phyloP scores from a whole-genome alignment of 2,113 vertebrate species.

The Phylloscopus trochilus region DNA sequence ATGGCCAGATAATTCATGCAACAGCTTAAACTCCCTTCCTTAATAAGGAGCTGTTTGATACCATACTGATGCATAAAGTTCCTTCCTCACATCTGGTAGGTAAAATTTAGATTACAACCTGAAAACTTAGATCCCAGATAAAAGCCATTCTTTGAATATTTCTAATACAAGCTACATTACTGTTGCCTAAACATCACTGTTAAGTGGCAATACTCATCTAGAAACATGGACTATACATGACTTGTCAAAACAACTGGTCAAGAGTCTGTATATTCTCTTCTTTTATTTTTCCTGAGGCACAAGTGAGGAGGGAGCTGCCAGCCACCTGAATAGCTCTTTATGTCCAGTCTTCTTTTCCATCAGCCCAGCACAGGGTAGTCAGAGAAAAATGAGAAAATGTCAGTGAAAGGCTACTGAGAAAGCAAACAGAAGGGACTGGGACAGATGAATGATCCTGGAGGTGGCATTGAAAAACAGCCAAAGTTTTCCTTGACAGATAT shows the following conservation, averaged over 20 bases:
- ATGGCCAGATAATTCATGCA: background rate
- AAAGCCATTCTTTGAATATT: background rate
- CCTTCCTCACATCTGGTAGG: background rate
- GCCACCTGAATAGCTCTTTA: background rate
- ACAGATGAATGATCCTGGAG: background rate
- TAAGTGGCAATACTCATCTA: background rate
- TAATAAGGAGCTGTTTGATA: background rate
- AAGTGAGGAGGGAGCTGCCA: background rate
- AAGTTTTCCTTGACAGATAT: background rate
- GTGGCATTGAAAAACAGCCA: background rate
- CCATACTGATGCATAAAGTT: background rate
- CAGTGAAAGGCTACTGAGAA: background rate
- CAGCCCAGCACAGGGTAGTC: background rate
- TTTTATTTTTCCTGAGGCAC: background rate
- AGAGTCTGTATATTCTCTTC: background rate
- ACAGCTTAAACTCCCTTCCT: background rate
- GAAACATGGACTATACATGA: background rate
- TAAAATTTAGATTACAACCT: background rate
- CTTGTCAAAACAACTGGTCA: background rate
- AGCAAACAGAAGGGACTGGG: background rate
- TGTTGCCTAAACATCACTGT: background rate
- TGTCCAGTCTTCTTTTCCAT: background rate
- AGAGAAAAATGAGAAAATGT: background rate
- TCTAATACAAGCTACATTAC: background rate
- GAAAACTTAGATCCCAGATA: background rate